These are phyloP conservation scores for Premnoplex brunnescens DNA, from an alignment of 2,797 vertebrate genomes.

Conservation along the genomic window DNA sequence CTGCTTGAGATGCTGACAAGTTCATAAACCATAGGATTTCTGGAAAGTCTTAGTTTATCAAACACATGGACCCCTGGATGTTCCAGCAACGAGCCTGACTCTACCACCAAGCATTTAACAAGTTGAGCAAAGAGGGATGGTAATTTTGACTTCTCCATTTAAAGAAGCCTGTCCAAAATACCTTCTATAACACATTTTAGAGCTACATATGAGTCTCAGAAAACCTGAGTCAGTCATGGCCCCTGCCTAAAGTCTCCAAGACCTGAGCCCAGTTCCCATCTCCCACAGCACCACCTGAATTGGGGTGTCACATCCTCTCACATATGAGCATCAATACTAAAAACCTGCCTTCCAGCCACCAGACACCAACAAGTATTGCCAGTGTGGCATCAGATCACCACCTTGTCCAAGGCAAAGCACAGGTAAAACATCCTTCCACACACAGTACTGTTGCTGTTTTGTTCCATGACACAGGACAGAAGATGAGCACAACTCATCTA, in stretches of 20 bases:
- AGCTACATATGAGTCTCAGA: fast-evolving
- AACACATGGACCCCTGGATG: background rate
- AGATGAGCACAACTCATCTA: background rate
- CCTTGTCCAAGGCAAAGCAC: background rate
- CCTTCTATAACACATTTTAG: background rate
- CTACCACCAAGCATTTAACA: background rate
- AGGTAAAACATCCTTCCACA: fast-evolving
- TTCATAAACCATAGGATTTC: background rate
- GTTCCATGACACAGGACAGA: background rate
- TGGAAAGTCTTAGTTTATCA: background rate
- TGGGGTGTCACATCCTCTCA: background rate
- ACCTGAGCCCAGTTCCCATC: background rate
- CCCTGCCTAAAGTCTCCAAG: background rate
- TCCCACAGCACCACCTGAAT: fast-evolving
- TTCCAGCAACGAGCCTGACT: background rate
- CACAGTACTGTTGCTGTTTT: background rate
- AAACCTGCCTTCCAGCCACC: background rate
- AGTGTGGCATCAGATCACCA: fast-evolving
- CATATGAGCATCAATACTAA: fast-evolving
- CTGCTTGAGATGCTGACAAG: background rate
- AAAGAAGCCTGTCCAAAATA: background rate
- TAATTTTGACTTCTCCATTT: background rate
- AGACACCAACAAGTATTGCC: background rate
- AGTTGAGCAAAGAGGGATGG: background rate
- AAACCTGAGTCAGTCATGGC: fast-evolving